Percentiles rank a stretch among this genome's conserved stretches.
These are phyloP conservation scores for Trypoxylus dichotomus DNA, from an alignment of 1,140 invertebrate species.

Conservation along the genomic window DNA sequence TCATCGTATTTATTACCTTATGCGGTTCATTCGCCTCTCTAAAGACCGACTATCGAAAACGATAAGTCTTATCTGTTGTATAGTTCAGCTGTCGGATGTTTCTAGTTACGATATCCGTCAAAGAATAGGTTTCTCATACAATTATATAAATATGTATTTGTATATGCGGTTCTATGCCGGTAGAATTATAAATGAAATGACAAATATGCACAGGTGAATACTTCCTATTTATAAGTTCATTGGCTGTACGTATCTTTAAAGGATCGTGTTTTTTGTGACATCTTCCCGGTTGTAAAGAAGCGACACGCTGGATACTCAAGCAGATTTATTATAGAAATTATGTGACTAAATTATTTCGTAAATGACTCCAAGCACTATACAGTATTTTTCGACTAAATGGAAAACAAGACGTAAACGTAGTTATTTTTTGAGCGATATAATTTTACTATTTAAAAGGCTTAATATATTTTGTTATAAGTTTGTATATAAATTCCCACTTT, in stretches of 20 bases:
- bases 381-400: neutral
- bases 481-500: too few relatives aligned
- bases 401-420: neutral
- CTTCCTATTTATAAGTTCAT: conserved; percentile 24
- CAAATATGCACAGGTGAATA: conserved; percentile 23
- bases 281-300: neutral
- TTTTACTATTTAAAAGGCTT: too few relatives aligned
- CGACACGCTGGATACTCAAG: neutral
- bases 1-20: conserved; percentile 6
- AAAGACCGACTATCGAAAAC: neutral
- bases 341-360: neutral
- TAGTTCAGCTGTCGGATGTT: neutral
- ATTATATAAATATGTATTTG: neutral
- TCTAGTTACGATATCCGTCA: conserved; percentile 4
- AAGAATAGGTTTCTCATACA: neutral
- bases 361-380: neutral
- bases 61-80: conserved; percentile 20
- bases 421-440: too few relatives aligned
- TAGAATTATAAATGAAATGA: conserved; percentile 23
- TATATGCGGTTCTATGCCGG: neutral
- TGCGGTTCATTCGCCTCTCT: conserved; percentile 9
- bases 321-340: conserved; percentile 3
- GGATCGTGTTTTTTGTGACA: neutral
- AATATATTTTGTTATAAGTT: too few relatives aligned
- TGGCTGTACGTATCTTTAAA: neutral